A percentile compares a stretch with the other conserved stretches of the same genome.
Conservation (phyloP, 2,113 vertebrate genomes). For the Corythornis cristatus region DNA sequence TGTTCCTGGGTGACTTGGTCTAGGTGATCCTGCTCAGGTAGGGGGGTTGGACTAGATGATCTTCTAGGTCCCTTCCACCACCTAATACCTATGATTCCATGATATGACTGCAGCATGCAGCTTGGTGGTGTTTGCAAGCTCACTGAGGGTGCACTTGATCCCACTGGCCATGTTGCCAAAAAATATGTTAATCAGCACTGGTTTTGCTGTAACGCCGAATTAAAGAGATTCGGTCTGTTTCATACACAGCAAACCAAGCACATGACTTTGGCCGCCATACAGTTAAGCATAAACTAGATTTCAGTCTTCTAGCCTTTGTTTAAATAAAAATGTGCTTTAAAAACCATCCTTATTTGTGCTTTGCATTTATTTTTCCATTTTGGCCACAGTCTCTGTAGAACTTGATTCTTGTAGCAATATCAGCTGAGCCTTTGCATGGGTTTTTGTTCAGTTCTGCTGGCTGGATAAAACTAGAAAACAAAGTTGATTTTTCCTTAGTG, state of each 20-base stretch:
- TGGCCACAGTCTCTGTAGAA: not conserved
- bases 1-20: too few relatives aligned
- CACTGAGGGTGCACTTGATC: too few relatives aligned
- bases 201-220: not conserved
- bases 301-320: not conserved
- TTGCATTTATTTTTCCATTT: not conserved
- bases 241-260: not conserved
- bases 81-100: too few relatives aligned
- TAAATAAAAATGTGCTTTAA: not conserved
- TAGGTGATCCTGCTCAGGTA: too few relatives aligned
- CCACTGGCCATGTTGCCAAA: too few relatives aligned
- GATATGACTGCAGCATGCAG: too few relatives aligned
- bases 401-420: not conserved
- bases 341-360: not conserved
- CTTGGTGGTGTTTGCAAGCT: too few relatives aligned
- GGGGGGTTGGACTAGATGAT: too few relatives aligned
- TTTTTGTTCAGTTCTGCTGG: not conserved
- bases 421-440: not conserved
- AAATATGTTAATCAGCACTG: too few relatives aligned
- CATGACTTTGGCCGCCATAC: not conserved
- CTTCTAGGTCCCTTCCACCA: too few relatives aligned
- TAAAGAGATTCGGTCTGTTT: not conserved
- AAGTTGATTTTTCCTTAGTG: not conserved
- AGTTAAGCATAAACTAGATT: not conserved
- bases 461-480: not conserved